Evolutionary conservation across 2,888 invertebrate genomes (phyloP).

Genomic region (Lamellibrachia columna): DNA sequence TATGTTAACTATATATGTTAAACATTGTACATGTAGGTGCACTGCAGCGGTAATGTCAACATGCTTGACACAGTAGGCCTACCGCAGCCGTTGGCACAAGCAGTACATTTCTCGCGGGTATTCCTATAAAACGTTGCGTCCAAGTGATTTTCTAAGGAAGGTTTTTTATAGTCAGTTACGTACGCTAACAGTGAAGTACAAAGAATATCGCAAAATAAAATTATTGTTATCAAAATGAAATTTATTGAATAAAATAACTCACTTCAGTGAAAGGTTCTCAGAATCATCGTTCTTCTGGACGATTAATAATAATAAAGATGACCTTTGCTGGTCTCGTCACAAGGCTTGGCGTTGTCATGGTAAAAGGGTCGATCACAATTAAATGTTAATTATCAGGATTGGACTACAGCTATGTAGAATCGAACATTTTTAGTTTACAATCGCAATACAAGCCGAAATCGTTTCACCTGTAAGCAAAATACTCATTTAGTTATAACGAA

Average conservation of each 20-base stretch:
- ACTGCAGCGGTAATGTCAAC: neutral
- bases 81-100: neutral
- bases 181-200: neutral
- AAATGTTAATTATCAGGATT: neutral
- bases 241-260: neutral
- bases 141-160: neutral
- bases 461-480: neutral
- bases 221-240: neutral
- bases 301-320: neutral
- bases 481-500: neutral
- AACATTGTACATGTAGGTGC: no score
- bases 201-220: neutral
- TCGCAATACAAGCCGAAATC: neutral
- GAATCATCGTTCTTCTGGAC: neutral
- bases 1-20: neutral
- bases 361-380: neutral
- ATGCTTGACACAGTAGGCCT: neutral
- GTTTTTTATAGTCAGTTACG: neutral
- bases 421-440: neutral
- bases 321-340: neutral
- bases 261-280: neutral
- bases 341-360: neutral
- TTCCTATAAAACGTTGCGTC: neutral
- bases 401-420: neutral
- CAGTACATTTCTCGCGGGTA: neutral